Evolutionary conservation across 2,113 vertebrate genomes (phyloP).

Genomic region (Bettongia penicillata): DNA sequence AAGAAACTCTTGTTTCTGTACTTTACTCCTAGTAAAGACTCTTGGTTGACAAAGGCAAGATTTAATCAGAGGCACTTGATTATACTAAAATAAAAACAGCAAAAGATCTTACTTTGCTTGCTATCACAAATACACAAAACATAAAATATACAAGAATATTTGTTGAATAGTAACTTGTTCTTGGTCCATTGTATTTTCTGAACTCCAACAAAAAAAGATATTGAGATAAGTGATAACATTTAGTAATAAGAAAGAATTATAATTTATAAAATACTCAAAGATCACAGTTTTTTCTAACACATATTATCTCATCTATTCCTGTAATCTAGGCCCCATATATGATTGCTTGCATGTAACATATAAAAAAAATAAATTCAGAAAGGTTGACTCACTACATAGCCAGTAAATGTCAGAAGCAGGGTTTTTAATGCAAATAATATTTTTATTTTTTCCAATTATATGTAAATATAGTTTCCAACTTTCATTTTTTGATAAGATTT

Average conservation of each 20-base stretch:
- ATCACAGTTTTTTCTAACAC: background rate
- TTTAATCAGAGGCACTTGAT: too few relatives aligned
- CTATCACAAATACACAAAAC: background rate
- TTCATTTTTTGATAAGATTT: too few relatives aligned
- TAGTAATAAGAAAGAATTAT: background rate
- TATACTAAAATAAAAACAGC: too few relatives aligned
- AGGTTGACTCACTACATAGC: background rate
- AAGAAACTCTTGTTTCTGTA: too few relatives aligned
- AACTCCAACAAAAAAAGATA: background rate
- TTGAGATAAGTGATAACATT: background rate
- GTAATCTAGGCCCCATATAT: background rate
- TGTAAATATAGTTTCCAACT: too few relatives aligned
- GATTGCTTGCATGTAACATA: background rate
- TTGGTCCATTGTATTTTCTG: background rate
- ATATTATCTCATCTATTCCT: background rate
- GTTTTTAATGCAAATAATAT: too few relatives aligned
- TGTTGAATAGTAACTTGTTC: background rate
- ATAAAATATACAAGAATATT: background rate
- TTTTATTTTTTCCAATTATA: too few relatives aligned
- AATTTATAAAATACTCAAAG: background rate
- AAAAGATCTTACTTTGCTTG: too few relatives aligned
- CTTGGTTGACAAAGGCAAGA: too few relatives aligned
- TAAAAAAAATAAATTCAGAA: background rate
- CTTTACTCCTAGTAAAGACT: too few relatives aligned
- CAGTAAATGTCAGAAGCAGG: background rate